A percentile compares a stretch with the other conserved stretches of the same genome.
phyloP scores from a whole-genome alignment of 2,113 vertebrate genomes.

The Corythaixoides concolor region DNA sequence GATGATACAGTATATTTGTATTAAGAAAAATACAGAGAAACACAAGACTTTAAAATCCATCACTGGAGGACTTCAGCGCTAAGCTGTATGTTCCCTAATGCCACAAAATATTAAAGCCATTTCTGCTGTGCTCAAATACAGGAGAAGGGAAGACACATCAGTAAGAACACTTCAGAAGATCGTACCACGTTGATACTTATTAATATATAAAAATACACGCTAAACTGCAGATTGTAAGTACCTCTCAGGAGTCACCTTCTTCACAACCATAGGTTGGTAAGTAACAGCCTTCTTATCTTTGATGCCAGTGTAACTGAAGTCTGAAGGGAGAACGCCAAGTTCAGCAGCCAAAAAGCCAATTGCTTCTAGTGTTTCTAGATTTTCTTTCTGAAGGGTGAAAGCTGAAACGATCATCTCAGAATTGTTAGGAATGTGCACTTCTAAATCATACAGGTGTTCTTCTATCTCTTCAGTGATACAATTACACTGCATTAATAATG shows the following conservation, averaged over 20 bases:
- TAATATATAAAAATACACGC: background rate
- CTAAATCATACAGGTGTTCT: background rate
- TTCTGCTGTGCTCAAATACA: background rate
- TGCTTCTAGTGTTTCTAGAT: constrained; percentile 93
- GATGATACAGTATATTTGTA: background rate
- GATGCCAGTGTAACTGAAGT: constrained; percentile 95
- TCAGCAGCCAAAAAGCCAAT: constrained; percentile 85
- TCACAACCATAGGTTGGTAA: constrained; percentile 92
- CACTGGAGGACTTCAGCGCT: background rate
- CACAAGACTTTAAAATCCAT: background rate
- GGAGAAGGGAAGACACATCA: background rate
- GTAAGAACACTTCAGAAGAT: background rate
- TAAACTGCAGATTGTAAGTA: constrained; percentile 44
- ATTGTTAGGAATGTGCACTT: background rate
- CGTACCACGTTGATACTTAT: fast-evolving
- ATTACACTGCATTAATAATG: background rate
- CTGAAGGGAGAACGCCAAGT: constrained; percentile 89
- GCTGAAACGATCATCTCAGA: constrained; percentile 75
- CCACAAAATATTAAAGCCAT: background rate
- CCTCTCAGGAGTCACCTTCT: constrained; percentile 88
- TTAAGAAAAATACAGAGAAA: background rate
- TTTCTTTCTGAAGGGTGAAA: constrained; percentile 92
- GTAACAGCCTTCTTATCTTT: constrained; percentile 96
- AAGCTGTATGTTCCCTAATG: background rate
- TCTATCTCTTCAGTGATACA: background rate